A percentile compares a stretch with the other conserved stretches of the same genome.
Conservation (phyloP, 1,140 invertebrate genomes). For the Ceratina calcarata region DNA sequence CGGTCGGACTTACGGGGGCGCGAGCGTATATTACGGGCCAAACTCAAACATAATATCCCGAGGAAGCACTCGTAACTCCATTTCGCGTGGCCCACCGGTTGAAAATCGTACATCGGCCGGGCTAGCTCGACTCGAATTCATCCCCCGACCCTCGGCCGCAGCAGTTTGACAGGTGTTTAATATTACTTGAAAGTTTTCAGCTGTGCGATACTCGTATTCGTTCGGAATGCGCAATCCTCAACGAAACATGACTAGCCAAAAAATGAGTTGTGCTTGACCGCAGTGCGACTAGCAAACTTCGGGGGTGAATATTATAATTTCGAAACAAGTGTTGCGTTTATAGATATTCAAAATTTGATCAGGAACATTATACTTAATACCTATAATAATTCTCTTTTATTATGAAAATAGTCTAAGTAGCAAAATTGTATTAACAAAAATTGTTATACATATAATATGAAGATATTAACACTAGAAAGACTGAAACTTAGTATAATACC, state of each 20-base stretch:
- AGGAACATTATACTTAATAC: too few species aligned
- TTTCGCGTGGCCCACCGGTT: slow-evolving; percentile 39
- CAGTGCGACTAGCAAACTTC: background rate
- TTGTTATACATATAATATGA: too few species aligned
- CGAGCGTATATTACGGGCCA: slow-evolving; percentile 66
- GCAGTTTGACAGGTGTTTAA: slow-evolving; percentile 71
- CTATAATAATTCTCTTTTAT: too few species aligned
- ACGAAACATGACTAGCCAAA: background rate
- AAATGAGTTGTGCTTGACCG: background rate
- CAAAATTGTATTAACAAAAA: too few species aligned
- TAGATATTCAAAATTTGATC: too few species aligned
- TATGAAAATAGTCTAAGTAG: too few species aligned
- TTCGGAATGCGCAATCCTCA: slow-evolving; percentile 1
- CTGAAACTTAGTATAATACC: too few species aligned
- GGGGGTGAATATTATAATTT: too few species aligned
- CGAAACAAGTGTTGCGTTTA: too few species aligned
- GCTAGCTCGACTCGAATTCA: background rate
- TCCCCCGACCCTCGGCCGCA: background rate
- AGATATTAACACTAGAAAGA: too few species aligned
- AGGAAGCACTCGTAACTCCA: slow-evolving; percentile 70
- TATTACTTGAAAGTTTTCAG: slow-evolving; percentile 66
- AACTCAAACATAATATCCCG: slow-evolving; percentile 72
- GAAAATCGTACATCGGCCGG: slow-evolving; percentile 12
- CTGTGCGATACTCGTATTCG: slow-evolving; percentile 24
- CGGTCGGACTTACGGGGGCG: slow-evolving; percentile 31